These are phyloP conservation scores for Pocillopora grandis DNA, from an alignment of 92 coral and sea anemone genomes.

Conservation along the genomic window DNA sequence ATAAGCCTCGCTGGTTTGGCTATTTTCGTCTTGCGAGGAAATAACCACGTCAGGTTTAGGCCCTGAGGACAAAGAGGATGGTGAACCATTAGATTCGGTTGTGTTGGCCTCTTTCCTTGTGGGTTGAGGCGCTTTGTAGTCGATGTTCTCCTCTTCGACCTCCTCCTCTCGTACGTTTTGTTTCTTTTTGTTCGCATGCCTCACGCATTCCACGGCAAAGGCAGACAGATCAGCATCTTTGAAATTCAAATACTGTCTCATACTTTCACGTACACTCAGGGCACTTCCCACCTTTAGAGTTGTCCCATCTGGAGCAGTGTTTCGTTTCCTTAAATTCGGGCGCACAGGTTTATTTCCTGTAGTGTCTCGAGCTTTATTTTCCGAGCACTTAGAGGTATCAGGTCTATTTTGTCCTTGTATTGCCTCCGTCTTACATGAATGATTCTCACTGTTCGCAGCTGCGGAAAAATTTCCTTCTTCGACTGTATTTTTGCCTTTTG, in stretches of 20 bases:
- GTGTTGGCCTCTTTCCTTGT: not conserved
- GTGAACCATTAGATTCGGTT: not conserved
- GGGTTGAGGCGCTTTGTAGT: not conserved
- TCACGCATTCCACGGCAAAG: slow-evolving; percentile 71
- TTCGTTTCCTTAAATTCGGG: not conserved
- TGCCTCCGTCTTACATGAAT: not conserved
- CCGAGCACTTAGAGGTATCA: not conserved
- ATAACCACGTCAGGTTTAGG: slow-evolving; percentile 13
- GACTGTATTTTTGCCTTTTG: not conserved
- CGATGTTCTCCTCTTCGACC: not conserved
- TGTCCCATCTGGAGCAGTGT: slow-evolving; percentile 13
- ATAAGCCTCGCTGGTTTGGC: not conserved
- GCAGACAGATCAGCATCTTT: slow-evolving; percentile 64
- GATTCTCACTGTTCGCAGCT: not conserved
- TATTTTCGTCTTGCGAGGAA: slow-evolving; percentile 17
- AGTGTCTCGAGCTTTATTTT: slow-evolving; percentile 7
- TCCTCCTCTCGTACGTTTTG: slow-evolving; percentile 1
- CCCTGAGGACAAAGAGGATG: not conserved
- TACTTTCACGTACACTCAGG: slow-evolving; percentile 50
- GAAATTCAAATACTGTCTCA: slow-evolving; percentile 63
- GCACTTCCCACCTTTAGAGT: not conserved
- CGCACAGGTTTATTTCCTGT: slow-evolving; percentile 8
- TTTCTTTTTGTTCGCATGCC: slow-evolving; percentile 74
- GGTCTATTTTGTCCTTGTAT: slow-evolving; percentile 4
- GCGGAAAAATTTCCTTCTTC: not conserved